These are phyloP conservation scores for Leptocoma aspasia DNA, from an alignment of 2,113 vertebrate genomes.

Conservation along the genomic window DNA sequence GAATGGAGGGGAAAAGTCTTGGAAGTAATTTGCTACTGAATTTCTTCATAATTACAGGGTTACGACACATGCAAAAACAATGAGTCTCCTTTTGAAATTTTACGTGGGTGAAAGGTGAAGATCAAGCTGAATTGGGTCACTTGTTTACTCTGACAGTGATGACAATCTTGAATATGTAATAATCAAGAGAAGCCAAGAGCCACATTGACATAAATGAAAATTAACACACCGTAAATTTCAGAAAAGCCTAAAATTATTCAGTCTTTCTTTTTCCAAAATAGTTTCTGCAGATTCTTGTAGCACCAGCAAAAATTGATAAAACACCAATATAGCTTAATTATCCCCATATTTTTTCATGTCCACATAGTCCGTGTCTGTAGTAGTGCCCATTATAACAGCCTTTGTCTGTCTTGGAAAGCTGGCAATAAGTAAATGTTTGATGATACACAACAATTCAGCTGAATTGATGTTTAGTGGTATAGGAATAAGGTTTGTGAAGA, in stretches of 20 bases:
- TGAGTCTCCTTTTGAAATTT: conserved; percentile 60
- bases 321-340: background rate
- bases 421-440: background rate
- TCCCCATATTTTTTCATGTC: background rate
- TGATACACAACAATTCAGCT: background rate
- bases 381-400: background rate
- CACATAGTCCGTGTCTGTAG: background rate
- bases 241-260: background rate
- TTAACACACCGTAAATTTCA: background rate
- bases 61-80: conserved; percentile 60
- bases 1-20: conserved; percentile 50
- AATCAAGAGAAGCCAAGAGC: background rate
- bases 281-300: background rate
- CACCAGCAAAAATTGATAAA: background rate
- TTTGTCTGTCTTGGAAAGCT: background rate
- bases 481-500: background rate
- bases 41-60: conserved; percentile 66
- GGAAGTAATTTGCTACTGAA: conserved; percentile 68
- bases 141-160: conserved; percentile 53
- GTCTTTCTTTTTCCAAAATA: background rate
- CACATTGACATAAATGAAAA: conserved; percentile 9
- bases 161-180: conserved; percentile 38
- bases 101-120: conserved; percentile 60
- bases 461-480: background rate
- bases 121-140: conserved; percentile 40